Conservation (phyloP, 2,888 invertebrate genomes). For the Troides helena region DNA sequence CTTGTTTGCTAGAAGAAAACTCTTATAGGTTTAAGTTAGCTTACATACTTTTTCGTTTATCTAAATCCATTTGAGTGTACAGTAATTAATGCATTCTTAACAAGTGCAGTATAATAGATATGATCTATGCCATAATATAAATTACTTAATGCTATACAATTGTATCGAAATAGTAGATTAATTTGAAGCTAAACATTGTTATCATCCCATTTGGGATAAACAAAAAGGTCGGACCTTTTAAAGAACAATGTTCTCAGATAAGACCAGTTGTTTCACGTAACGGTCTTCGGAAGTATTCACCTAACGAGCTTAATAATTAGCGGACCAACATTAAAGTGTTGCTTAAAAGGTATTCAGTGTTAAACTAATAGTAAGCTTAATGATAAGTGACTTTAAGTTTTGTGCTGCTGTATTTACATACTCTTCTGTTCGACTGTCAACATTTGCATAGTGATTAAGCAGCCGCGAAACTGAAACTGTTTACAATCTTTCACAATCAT, state of each 20-base stretch:
- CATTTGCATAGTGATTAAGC: background rate
- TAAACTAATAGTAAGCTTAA: slow-evolving; percentile 15
- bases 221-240: slow-evolving; percentile 18
- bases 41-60: too few relatives aligned
- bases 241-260: slow-evolving; percentile 10
- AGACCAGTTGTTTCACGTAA: slow-evolving; percentile 12
- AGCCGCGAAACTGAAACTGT: too few relatives aligned
- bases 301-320: slow-evolving; percentile 21
- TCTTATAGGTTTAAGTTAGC: too few relatives aligned
- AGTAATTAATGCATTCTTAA: too few relatives aligned
- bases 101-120: background rate
- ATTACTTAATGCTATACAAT: background rate
- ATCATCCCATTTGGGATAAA: slow-evolving; percentile 1
- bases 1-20: too few relatives aligned
- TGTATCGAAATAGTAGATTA: background rate
- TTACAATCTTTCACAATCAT: too few relatives aligned
- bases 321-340: slow-evolving; percentile 11
- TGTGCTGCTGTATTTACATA: slow-evolving; percentile 10
- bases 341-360: slow-evolving; percentile 4
- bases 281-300: slow-evolving; percentile 12
- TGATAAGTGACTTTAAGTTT: background rate
- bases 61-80: too few relatives aligned
- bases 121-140: background rate
- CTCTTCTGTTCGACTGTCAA: background rate
- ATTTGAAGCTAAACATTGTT: background rate